Base-by-base conservation (phyloP, 2,888 invertebrate species). In the Morpho helenor region DNA sequence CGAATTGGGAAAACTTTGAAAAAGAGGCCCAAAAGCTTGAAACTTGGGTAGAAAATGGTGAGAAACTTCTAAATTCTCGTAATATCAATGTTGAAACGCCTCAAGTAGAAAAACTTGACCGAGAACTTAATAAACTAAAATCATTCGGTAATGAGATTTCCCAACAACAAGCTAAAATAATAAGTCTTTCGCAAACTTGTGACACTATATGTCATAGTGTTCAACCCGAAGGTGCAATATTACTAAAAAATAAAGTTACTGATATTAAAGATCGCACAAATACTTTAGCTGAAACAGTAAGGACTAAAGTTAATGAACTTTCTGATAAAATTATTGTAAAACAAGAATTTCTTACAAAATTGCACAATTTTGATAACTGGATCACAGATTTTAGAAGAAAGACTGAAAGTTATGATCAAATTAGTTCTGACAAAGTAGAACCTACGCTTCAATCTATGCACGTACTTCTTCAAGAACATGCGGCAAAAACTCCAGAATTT, bases 131-230 rank as follows among this genome's bases (percentile, higher is more conserved):
- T 45, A 94, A 94, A 75, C 80, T 96, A 0, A 96, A 96, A 77
- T 95, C 95, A 1, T 94, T 95, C 64, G 96, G 95, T 66, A 96
- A 96, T 72, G 96, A 97, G 76, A 94, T 98, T 66, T 95, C 95
- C 0, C 95, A 96, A 73, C 96, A 97, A 70, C 96, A 96, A 82
- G 95, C 96, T 0, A 96, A 96, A 77, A 85, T 97, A 49, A 95
- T 96, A 46, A 92, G 94, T 1, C 79, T 97, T 48, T 95, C 95
- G 0, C 96, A 97, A 78, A 93, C 92, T 49, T 94, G 95, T 64
- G 97, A 97, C 76, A 93, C 94, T 58, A 94, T 97, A 23, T 94
- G 95, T 60, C 94, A 96, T 69, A 93, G 93, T 64, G 87, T 97
- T 52, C 94, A 95, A 45, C 93, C 96, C 0, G 97, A 97, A 79